Base-by-base conservation (phyloP, 2,888 invertebrate genomes). In the Ennomos fuscantarius region DNA sequence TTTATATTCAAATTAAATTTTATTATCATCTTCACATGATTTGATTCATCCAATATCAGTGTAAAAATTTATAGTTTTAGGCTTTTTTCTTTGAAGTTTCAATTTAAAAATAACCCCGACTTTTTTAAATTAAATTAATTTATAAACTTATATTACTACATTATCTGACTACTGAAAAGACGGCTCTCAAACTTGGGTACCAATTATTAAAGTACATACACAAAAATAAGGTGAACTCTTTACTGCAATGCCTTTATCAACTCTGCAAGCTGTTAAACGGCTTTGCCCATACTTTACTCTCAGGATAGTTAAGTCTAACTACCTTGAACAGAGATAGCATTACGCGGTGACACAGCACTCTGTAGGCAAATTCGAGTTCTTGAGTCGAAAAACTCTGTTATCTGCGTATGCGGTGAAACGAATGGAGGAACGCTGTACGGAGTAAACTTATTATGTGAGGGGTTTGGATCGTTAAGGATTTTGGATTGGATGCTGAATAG, bases 381-480 rank as follows among this genome's bases (percentile, higher is more conserved):
- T 67, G 72, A 72, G 67, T 66, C 73, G 72, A 84, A 84, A 87
- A 85, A 82, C 78, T 81, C 74, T 69, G 78, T 84, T 84, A 82
- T 72, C 68, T 67, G 66, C 6, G 72, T 66, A 75, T 73, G 71
- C 76, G 73, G 66, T 68, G 67, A 73, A 43, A 72, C 76, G 81
- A 82, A 87, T 89, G 88, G 87, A 87, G 82, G 76, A 88, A 85
- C 86, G 76, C 68, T 88, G 88, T 89, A 72, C 76, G 64, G 66
- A 24, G 79, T 87, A 89, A 89, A 85, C 85, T 87, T 87, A 82
- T 87, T 87, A 87, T 73, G 66, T 57, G 49, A 49, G 32, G 3
- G 2, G 39, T 40, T 13, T 51, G 8, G 78, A 54, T 2, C 47
- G 36, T 55, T 71, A 55, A 24, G 45, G 74, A 45, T 5, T 2